Conservation (phyloP, 2,113 vertebrate genomes). For the Dipodomys spectabilis region DNA sequence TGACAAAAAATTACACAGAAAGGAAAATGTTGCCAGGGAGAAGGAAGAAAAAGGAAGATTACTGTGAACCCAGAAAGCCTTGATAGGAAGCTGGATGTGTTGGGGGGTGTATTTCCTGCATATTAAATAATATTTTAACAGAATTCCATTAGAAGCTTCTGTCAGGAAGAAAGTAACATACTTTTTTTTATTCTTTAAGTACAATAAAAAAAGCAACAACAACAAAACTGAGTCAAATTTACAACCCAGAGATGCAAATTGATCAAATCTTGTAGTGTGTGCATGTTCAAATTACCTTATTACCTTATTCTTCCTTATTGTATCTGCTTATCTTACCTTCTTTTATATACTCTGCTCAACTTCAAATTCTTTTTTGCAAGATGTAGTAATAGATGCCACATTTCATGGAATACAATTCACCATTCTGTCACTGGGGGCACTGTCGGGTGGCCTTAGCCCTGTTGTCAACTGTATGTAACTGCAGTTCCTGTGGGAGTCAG, state of each 20-base stretch:
- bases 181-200: not conserved
- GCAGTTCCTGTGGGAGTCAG: not conserved
- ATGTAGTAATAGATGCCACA: not conserved
- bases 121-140: not conserved
- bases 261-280: not conserved
- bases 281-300: not conserved
- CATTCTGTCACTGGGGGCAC: not conserved
- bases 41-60: not conserved
- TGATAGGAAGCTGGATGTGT: not conserved
- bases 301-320: slow-evolving; percentile 17
- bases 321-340: slow-evolving; percentile 14
- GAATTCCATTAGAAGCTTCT: slow-evolving; percentile 9
- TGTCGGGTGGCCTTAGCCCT: not conserved
- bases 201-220: too few species aligned
- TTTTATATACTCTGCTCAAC: not conserved
- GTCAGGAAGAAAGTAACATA: not conserved
- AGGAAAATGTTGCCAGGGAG: not conserved
- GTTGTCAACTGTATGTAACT: not conserved
- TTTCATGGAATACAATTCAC: not conserved
- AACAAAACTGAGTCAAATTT: slow-evolving; percentile 18
- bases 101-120: not conserved
- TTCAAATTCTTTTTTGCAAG: slow-evolving; percentile 21
- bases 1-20: slow-evolving; percentile 17
- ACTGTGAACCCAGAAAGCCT: not conserved
- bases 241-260: not conserved